Conservation (phyloP, 2,113 vertebrate genomes). For the Junco hyemalis region DNA sequence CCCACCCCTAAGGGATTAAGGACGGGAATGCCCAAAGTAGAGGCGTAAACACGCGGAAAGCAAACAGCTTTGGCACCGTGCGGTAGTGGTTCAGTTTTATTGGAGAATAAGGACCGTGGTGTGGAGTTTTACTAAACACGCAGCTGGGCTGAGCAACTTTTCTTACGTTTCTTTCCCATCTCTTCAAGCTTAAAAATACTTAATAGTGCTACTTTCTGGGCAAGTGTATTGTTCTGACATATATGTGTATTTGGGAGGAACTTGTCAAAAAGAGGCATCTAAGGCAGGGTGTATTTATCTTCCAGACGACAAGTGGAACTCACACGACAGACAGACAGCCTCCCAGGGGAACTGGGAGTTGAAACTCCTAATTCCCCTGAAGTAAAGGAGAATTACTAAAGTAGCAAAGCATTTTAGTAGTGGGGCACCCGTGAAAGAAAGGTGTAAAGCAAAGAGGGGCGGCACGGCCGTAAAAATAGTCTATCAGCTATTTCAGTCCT, state of each 20-base stretch:
- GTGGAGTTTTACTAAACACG: not conserved
- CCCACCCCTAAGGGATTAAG: not conserved
- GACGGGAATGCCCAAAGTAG: constrained; percentile 1
- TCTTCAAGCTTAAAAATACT: not conserved
- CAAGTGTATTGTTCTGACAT: not conserved
- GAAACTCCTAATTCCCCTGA: not conserved
- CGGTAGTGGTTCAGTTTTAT: not conserved
- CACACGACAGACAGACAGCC: fast-evolving
- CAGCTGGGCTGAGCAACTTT: not conserved
- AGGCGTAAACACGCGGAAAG: not conserved
- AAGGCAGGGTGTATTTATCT: not conserved
- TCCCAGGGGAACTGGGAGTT: too few species aligned
- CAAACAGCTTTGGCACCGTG: not conserved
- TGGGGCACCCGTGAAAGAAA: not conserved
- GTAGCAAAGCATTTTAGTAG: not conserved
- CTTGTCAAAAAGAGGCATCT: not conserved
- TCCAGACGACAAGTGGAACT: not conserved
- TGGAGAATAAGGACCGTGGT: not conserved
- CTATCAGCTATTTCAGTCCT: not conserved
- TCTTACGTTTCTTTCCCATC: not conserved
- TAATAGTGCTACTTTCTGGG: not conserved
- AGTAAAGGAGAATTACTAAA: not conserved
- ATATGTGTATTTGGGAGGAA: not conserved
- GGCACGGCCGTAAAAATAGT: fast-evolving
- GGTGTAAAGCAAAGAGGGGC: fast-evolving